phyloP scores from a whole-genome alignment of 2,113 vertebrate species.

The Nematolebias whitei region DNA sequence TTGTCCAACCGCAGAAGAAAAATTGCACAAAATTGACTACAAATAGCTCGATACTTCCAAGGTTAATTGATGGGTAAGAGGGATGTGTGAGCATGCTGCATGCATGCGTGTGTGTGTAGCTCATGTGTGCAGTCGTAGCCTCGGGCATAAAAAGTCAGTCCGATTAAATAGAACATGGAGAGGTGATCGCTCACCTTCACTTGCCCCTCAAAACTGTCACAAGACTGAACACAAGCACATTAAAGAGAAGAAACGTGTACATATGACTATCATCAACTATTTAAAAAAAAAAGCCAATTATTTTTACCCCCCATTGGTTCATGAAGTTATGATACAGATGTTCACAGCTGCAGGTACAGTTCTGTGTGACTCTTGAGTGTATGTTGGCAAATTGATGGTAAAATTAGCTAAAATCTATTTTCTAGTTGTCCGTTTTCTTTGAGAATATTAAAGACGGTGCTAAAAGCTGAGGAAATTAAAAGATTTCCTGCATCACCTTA shows the following conservation, averaged over 20 bases:
- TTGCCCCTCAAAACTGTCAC: constrained; percentile 46
- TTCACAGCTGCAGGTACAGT: too few species aligned
- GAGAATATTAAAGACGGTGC: too few species aligned
- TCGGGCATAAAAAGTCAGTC: constrained; percentile 44
- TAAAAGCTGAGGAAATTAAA: too few species aligned
- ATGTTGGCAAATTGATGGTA: too few species aligned
- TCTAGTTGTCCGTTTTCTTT: too few species aligned
- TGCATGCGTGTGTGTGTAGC: too few species aligned
- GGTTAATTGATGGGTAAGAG: background rate
- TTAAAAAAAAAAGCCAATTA: too few species aligned
- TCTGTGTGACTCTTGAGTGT: too few species aligned
- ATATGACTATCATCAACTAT: background rate
- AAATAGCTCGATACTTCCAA: constrained; percentile 37
- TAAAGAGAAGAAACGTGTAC: background rate
- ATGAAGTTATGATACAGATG: too few species aligned
- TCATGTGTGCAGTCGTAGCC: constrained; percentile 26
- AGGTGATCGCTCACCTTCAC: constrained; percentile 61
- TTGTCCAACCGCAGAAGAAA: constrained; percentile 5
- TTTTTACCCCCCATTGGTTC: too few species aligned
- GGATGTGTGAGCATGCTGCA: constrained; percentile 10
- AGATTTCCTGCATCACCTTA: too few species aligned
- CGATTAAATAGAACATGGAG: constrained; percentile 59
- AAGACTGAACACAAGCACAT: background rate
- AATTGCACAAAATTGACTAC: constrained; percentile 40
- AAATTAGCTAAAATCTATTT: too few species aligned